Evolutionary conservation across 1,140 invertebrate species (phyloP).

Genomic region (Microplitis mediator): DNA sequence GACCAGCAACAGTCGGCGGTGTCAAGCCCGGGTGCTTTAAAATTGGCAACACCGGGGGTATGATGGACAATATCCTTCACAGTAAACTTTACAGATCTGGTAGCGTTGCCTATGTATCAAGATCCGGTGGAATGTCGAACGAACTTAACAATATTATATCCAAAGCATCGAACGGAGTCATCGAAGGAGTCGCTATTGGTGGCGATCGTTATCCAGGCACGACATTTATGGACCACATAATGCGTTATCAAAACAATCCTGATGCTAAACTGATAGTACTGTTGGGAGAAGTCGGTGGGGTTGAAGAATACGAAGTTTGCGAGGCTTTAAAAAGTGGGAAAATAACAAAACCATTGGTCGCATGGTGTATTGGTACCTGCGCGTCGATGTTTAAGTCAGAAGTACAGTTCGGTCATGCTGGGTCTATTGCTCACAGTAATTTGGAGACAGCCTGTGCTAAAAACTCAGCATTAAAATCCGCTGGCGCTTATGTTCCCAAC

Average conservation of each 20-base stretch:
- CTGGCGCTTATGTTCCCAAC: constrained; percentile 88
- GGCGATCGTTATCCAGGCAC: constrained; percentile 98
- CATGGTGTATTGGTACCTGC: constrained; percentile 98
- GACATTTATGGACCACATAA: constrained; percentile 97
- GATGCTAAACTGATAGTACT: constrained; percentile 94
- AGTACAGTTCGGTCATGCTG: constrained; percentile 99
- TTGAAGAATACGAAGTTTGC: constrained; percentile 98
- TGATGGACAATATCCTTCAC: constrained; percentile 99
- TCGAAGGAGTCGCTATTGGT: constrained; percentile 98
- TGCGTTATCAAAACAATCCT: constrained; percentile 79
- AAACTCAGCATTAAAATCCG: constrained; percentile 81
- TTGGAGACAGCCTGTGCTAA: constrained; percentile 94
- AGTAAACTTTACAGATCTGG: constrained; percentile 96
- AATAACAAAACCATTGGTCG: constrained; percentile 94
- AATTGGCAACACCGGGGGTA: constrained; percentile 99
- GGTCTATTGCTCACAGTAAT: constrained; percentile 94
- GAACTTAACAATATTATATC: constrained; percentile 99
- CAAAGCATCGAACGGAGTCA: constrained; percentile 95
- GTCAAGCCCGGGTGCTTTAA: constrained; percentile 99
- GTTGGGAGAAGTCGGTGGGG: constrained; percentile 97
- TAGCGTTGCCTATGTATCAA: constrained; percentile 96
- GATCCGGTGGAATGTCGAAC: constrained; percentile 99
- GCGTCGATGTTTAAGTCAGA: constrained; percentile 93
- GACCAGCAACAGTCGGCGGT: constrained; percentile 96
- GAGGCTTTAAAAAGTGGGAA: constrained; percentile 80